Evolutionary conservation across 2,888 invertebrate genomes (phyloP).

Genomic region (Nymphalis polychloros): DNA sequence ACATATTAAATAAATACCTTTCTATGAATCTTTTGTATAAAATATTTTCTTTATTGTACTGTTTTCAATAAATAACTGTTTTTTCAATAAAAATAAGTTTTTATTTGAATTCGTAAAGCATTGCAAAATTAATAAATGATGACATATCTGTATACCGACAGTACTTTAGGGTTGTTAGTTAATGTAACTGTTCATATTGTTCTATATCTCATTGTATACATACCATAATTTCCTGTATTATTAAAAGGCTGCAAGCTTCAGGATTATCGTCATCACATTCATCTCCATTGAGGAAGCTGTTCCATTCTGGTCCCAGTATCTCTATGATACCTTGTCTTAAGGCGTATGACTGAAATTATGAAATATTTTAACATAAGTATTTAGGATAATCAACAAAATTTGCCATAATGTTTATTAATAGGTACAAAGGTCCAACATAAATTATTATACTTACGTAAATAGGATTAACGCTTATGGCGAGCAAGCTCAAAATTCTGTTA

Average conservation of each 20-base stretch:
- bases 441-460: conserved; percentile 58
- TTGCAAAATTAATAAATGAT: too few relatives aligned
- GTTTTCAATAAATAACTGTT: too few relatives aligned
- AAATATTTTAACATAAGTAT: conserved; percentile 1
- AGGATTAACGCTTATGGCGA: conserved; percentile 47
- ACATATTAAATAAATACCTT: too few relatives aligned
- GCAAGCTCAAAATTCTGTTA: conserved; percentile 38
- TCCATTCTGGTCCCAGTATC: conserved; percentile 27
- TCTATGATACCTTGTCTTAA: conserved; percentile 26
- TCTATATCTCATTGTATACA: not conserved
- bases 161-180: too few relatives aligned
- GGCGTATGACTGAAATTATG: conserved; percentile 27
- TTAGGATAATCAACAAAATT: not conserved
- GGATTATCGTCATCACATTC: conserved; percentile 6
- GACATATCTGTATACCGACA: too few relatives aligned
- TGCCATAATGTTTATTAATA: too few relatives aligned
- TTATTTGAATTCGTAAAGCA: too few relatives aligned
- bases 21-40: too few relatives aligned
- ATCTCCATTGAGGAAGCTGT: not conserved
- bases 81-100: too few relatives aligned
- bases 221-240: conserved; percentile 25
- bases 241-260: conserved; percentile 15
- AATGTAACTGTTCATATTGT: too few relatives aligned
- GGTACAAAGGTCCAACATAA: too few relatives aligned
- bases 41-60: too few relatives aligned